phyloP scores from a whole-genome alignment of 2,113 vertebrate genomes.

The Engraulis encrasicolus region DNA sequence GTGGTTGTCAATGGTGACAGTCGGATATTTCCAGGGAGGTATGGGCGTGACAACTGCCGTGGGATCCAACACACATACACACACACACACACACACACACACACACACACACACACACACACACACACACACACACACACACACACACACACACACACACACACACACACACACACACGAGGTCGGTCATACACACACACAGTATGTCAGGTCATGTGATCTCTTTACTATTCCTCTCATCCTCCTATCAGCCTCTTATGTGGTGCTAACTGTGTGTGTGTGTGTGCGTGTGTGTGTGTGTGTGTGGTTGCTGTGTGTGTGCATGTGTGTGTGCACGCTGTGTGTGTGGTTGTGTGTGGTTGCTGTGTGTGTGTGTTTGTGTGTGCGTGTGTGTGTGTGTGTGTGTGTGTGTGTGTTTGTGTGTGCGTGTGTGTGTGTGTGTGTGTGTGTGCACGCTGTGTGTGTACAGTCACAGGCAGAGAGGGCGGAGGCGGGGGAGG shows the following conservation, averaged over 20 bases:
- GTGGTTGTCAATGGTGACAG: constrained; percentile 55
- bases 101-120: not conserved
- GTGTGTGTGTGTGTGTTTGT: constrained; percentile 40
- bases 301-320: constrained; percentile 37
- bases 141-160: not conserved
- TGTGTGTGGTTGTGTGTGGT: constrained; percentile 22
- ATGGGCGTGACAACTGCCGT: constrained; percentile 67
- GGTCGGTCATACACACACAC: too few species aligned
- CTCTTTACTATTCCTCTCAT: constrained; percentile 64
- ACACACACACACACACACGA: constrained; percentile 6
- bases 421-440: constrained; percentile 41
- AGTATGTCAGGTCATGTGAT: constrained; percentile 58
- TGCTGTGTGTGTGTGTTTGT: constrained; percentile 41
- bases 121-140: constrained; percentile 42
- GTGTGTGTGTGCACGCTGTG: too few species aligned
- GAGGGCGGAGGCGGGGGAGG: constrained; percentile 44
- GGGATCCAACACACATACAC: constrained; percentile 63
- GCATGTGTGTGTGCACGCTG: constrained; percentile 40
- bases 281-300: constrained; percentile 38
- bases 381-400: constrained; percentile 31
- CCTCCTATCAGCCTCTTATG: constrained; percentile 59
- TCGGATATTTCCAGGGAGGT: constrained; percentile 51
- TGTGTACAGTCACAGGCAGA: constrained; percentile 57
- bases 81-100: not conserved
- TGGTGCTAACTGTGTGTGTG: constrained; percentile 32